Evolutionary conservation across 1,140 invertebrate genomes (phyloP), one percentile per base, ranked within the genome.

Genomic region (Drosophila eugracilis): DNA sequence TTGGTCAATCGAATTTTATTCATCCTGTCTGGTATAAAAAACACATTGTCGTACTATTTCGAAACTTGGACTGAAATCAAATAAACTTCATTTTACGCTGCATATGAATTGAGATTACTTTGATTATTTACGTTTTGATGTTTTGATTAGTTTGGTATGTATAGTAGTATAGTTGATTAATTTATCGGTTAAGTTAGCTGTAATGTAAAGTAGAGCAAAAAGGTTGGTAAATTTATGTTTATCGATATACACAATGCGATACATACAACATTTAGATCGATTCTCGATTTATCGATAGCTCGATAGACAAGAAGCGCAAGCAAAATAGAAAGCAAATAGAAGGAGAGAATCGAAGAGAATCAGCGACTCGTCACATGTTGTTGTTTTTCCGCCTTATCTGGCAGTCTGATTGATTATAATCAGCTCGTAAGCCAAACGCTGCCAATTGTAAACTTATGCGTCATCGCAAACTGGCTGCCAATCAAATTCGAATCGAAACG

Each of bases 11-110:
- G 60, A 80, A 86, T 84, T 73, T 62, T 66, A 28, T 71, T 69
- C 9, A 65, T 58, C 67, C 50, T 59, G 42, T 70, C 28, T 49
- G 21, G n/a, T 22, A 67, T 55, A 66, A 58, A 66, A 50, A 67
- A 75, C 58, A 36, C 57, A 34, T 59, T 57, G 45, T 44, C 26
- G 26, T 52, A 60, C 55, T 59, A 44, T 78, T 83, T 78, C 42
- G 17, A 78, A 88, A 88, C 83, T 86, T 86, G 83, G 83, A 83
- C 83, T 86, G 83, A 88, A 88, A 88, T 88, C 83, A 88, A 88
- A 88, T 88, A 83, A 83, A 88, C 86, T 83, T 81, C 42, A 71
- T 73, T 85, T 75, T 81, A 77, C 81, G 69, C 77, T 78, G 69
- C 67, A 19, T 49, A 66, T 48, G 67, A 70, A 34, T 59, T 72